Conservation (phyloP, 2,797 vertebrate genomes). For the Ficedula albicollis region DNA sequence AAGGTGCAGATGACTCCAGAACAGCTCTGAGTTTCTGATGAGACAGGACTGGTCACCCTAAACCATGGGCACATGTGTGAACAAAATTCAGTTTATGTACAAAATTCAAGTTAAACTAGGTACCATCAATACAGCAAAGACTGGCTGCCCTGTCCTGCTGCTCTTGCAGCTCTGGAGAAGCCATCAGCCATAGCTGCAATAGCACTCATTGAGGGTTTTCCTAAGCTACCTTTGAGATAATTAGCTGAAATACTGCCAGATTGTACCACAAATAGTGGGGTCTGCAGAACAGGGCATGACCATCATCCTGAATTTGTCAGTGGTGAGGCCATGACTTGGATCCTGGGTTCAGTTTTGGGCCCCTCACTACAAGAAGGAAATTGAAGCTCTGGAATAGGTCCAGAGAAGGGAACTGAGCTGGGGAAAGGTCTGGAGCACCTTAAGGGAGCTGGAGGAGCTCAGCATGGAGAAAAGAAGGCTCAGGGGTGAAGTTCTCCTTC, state of each 20-base stretch:
- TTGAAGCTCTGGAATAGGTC: accelerated
- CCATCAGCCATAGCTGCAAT: background rate
- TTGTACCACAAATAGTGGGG: too few species aligned
- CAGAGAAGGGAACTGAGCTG: background rate
- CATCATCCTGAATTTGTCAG: background rate
- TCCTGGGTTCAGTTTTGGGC: background rate
- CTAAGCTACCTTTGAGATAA: background rate
- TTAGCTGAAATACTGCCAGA: background rate
- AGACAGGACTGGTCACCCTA: background rate
- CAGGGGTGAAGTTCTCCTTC: background rate
- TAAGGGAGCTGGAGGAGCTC: background rate
- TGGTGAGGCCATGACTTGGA: background rate
- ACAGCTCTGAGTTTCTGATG: background rate
- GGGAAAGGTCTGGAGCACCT: background rate
- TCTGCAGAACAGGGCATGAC: background rate
- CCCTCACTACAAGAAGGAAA: background rate
- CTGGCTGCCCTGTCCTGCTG: background rate
- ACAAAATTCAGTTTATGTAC: background rate
- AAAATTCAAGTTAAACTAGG: background rate
- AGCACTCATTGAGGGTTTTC: background rate
- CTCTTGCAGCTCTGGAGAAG: background rate
- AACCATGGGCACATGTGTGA: accelerated
- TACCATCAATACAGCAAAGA: background rate
- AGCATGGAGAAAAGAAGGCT: background rate
- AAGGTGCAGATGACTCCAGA: background rate